These are phyloP conservation scores for Erebia ligea DNA, from an alignment of 2,888 invertebrate genomes.

Conservation along the genomic window DNA sequence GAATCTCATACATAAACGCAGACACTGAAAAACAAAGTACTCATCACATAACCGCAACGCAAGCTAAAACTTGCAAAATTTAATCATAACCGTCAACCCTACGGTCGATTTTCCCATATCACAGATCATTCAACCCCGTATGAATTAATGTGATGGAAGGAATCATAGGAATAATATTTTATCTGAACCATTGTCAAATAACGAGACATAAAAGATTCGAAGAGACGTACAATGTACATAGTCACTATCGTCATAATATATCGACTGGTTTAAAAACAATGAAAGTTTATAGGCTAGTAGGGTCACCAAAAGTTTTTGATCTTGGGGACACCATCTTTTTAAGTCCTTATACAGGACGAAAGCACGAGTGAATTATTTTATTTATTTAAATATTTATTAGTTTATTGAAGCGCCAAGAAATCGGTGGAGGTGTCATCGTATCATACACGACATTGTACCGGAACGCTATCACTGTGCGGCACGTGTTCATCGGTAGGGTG, in stretches of 20 bases:
- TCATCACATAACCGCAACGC: neutral
- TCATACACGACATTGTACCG: too few relatives aligned
- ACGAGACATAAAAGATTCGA: neutral
- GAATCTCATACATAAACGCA: too few relatives aligned
- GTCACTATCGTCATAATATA: constrained; percentile 6
- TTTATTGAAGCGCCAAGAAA: too few relatives aligned
- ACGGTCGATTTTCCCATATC: constrained; percentile 15
- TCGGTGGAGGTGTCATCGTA: too few relatives aligned
- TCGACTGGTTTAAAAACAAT: constrained; percentile 21
- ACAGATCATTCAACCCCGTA: constrained; percentile 9
- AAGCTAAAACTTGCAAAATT: constrained; percentile 9
- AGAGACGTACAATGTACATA: constrained; percentile 10
- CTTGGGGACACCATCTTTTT: too few relatives aligned
- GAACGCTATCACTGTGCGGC: too few relatives aligned
- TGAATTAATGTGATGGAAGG: constrained; percentile 29
- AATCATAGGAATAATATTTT: constrained; percentile 22
- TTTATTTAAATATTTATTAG: too few relatives aligned
- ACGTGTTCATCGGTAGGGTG: too few relatives aligned
- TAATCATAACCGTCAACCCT: constrained; percentile 19
- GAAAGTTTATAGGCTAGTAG: constrained; percentile 16
- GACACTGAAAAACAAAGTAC: neutral
- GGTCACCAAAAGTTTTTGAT: neutral
- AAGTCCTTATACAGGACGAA: neutral
- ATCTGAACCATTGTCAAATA: constrained; percentile 9
- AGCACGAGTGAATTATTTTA: too few relatives aligned